These are phyloP conservation scores for Myopa testacea DNA, from an alignment of 2,888 invertebrate genomes.

Conservation along the genomic window DNA sequence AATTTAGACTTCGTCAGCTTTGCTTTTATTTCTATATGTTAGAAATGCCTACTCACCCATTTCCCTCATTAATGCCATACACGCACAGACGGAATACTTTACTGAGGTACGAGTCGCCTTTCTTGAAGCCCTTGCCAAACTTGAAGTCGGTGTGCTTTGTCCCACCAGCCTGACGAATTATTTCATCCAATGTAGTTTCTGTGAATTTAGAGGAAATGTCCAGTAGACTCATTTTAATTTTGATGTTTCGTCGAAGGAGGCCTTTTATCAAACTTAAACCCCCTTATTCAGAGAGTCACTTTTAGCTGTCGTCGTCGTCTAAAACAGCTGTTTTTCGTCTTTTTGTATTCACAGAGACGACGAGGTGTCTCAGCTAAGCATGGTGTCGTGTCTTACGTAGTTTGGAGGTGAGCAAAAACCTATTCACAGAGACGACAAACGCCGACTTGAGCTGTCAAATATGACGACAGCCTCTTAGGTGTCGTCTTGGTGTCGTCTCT, in stretches of 20 bases:
- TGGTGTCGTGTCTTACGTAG: too few relatives aligned
- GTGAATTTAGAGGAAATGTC: slow-evolving; percentile 67
- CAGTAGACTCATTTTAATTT: slow-evolving; percentile 51
- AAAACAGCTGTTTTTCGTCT: too few relatives aligned
- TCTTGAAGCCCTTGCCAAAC: slow-evolving; percentile 69
- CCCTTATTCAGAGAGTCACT: too few relatives aligned
- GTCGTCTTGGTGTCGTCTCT: too few relatives aligned
- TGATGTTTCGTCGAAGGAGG: background rate
- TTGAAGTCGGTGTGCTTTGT: slow-evolving; percentile 66
- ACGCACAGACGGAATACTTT: slow-evolving; percentile 74
- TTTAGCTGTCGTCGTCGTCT: too few relatives aligned
- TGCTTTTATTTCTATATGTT: background rate
- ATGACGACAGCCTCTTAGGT: too few relatives aligned
- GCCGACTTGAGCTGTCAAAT: too few relatives aligned
- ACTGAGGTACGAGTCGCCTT: slow-evolving; percentile 80
- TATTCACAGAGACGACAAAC: too few relatives aligned
- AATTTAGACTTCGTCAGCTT: background rate
- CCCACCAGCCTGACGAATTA: slow-evolving; percentile 64
- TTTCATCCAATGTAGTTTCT: slow-evolving; percentile 65
- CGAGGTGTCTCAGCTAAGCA: too few relatives aligned
- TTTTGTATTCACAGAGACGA: too few relatives aligned
- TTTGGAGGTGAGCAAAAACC: too few relatives aligned
- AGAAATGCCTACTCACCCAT: slow-evolving; percentile 49
- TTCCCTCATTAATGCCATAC: slow-evolving; percentile 61
- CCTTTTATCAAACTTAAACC: too few relatives aligned